These are phyloP conservation scores for Bembecia ichneumoniformis DNA, from an alignment of 2,888 invertebrate species.

Conservation along the genomic window DNA sequence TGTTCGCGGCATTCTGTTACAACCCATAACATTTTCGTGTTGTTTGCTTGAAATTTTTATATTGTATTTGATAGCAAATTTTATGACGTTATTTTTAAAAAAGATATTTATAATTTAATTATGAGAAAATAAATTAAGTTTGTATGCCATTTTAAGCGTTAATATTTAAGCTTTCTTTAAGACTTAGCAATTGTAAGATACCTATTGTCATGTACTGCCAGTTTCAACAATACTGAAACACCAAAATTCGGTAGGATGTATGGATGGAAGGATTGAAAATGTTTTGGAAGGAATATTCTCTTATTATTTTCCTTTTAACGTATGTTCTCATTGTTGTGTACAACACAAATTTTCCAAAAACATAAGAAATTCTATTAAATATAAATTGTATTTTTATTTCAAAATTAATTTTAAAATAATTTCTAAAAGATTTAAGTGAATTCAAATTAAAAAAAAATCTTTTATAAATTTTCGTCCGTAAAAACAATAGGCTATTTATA, in stretches of 20 bases:
- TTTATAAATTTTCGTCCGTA: too few relatives aligned
- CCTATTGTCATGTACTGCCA: constrained; percentile 57
- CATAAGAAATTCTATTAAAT: too few relatives aligned
- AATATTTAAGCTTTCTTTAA: constrained; percentile 29
- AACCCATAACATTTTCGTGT: constrained; percentile 24
- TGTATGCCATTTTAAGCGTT: constrained; percentile 37
- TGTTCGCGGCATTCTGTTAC: constrained; percentile 10
- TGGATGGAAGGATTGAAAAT: constrained; percentile 24
- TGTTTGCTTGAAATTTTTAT: constrained; percentile 34
- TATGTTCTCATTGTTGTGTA: too few relatives aligned
- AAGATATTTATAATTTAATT: constrained; percentile 25
- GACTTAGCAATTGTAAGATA: constrained; percentile 34
- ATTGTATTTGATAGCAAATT: constrained; percentile 46
- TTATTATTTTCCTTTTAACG: too few relatives aligned
- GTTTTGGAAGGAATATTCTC: neutral
- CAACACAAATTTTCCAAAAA: too few relatives aligned
- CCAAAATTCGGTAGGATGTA: constrained; percentile 40
- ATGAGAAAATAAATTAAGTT: constrained; percentile 11
- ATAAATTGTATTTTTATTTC: too few relatives aligned
- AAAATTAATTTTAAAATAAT: too few relatives aligned
- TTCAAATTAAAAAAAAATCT: too few relatives aligned
- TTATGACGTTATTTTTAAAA: constrained; percentile 40
- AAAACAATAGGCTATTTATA: too few relatives aligned
- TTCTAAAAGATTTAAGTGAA: too few relatives aligned
- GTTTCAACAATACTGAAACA: constrained; percentile 60